Conservation (phyloP, 2,113 vertebrate genomes). For the Campylomormyrus numenius region DNA sequence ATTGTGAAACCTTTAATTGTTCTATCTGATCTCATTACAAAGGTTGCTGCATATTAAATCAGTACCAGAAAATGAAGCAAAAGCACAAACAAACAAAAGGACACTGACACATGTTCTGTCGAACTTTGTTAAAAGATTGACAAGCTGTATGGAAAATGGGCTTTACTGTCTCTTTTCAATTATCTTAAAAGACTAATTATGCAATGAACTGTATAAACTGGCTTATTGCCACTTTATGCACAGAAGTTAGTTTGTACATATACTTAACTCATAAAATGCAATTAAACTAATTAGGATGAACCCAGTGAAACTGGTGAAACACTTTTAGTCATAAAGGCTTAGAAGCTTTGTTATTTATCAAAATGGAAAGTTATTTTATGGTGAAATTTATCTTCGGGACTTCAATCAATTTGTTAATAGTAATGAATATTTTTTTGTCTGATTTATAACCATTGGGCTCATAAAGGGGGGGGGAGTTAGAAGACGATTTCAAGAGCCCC, state of each 20-base stretch:
- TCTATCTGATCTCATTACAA: constrained; percentile 9
- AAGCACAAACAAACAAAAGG: constrained; percentile 17
- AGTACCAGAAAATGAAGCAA: background rate
- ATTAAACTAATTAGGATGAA: background rate
- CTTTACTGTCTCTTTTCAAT: background rate
- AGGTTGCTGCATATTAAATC: background rate
- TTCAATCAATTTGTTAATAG: background rate
- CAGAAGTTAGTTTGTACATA: background rate
- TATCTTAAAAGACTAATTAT: background rate
- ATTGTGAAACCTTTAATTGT: constrained; percentile 5
- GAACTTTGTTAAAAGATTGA: background rate
- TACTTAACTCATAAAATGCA: background rate
- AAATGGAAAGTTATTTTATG: background rate
- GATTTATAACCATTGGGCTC: too few species aligned
- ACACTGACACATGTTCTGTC: background rate
- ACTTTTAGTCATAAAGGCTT: background rate
- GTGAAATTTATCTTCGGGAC: background rate
- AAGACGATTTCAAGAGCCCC: background rate
- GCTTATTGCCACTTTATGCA: background rate
- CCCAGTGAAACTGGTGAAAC: background rate
- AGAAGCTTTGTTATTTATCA: background rate
- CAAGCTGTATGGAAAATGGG: background rate
- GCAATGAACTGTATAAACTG: background rate
- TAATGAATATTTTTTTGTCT: background rate
- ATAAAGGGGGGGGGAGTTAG: background rate